Conservation (phyloP, 2,113 vertebrate genomes). For the Tragelaphus strepsiceros region DNA sequence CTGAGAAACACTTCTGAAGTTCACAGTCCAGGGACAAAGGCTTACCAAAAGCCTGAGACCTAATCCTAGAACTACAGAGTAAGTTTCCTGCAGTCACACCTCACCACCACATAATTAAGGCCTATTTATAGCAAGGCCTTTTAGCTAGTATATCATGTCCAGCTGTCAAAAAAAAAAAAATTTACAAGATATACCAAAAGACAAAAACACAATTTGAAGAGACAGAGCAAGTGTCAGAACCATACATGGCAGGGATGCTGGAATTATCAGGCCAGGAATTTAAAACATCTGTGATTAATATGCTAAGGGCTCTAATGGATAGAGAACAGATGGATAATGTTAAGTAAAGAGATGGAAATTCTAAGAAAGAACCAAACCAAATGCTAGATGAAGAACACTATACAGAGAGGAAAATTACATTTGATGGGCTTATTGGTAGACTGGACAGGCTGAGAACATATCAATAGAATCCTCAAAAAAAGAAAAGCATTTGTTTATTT, state of each 20-base stretch:
- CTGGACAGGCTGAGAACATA: not conserved
- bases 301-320: not conserved
- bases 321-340: not conserved
- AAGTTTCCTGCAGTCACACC: not conserved
- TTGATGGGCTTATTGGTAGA: not conserved
- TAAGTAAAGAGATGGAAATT: not conserved
- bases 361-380: not conserved
- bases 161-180: not conserved
- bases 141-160: not conserved
- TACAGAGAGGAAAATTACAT: not conserved
- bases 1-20: not conserved
- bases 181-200: not conserved
- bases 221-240: not conserved
- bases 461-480: not conserved
- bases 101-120: not conserved
- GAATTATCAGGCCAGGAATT: not conserved
- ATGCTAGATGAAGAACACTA: not conserved
- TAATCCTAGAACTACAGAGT: not conserved
- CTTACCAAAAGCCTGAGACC: not conserved
- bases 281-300: not conserved
- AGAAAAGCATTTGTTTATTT: not conserved
- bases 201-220: not conserved
- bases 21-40: not conserved
- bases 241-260: not conserved
- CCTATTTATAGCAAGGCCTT: not conserved